phyloP scores from a whole-genome alignment of 1,140 invertebrate genomes.

The Monochamus saltuarius region DNA sequence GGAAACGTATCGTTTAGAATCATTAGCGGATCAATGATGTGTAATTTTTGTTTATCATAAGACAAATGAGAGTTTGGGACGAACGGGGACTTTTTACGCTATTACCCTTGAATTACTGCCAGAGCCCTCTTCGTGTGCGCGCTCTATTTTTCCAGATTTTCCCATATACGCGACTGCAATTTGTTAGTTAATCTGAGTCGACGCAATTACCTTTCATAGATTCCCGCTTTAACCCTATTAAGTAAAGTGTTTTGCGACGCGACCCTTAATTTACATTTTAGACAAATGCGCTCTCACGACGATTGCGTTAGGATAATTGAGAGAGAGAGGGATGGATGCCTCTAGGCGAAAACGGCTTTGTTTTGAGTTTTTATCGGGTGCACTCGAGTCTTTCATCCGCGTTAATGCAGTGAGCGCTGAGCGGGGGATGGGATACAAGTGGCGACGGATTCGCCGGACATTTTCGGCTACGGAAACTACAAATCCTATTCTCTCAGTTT shows the following conservation, averaged over 20 bases:
- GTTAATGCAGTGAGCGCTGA: no score
- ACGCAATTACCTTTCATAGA: slow-evolving; percentile 11
- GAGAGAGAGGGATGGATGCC: not conserved
- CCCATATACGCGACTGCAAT: slow-evolving; percentile 1
- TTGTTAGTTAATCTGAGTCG: slow-evolving; percentile 4
- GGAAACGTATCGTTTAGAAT: no score
- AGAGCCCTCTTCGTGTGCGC: not conserved
- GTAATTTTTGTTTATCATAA: no score
- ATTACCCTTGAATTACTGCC: slow-evolving; percentile 1
- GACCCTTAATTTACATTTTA: slow-evolving; percentile 2
- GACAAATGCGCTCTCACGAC: not conserved
- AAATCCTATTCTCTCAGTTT: no score
- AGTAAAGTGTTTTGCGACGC: slow-evolving; percentile 2
- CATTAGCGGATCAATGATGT: no score
- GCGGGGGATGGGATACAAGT: no score
- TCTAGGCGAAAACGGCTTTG: not conserved
- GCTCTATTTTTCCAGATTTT: not conserved
- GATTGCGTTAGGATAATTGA: slow-evolving; percentile 1
- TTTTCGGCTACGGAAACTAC: no score
- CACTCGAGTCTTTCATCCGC: no score
- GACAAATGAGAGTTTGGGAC: no score
- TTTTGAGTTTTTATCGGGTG: no score
- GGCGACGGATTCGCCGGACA: no score
- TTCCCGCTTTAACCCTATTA: slow-evolving; percentile 3
- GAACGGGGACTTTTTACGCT: not conserved